phyloP scores from a whole-genome alignment of 2,888 invertebrate species.

The Lithophane leautieri region DNA sequence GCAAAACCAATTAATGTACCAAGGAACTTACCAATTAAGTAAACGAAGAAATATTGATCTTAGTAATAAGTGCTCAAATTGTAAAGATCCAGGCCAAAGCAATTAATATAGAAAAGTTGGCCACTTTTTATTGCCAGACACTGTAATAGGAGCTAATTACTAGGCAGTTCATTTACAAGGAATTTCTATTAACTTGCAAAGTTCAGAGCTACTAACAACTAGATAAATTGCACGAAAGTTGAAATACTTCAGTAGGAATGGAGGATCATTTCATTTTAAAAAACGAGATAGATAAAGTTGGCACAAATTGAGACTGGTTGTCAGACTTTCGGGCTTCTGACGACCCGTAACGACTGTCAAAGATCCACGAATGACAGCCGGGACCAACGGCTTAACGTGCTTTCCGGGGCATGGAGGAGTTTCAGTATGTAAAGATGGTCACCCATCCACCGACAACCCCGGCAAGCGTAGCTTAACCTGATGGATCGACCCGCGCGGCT shows the following conservation, averaged over 20 bases:
- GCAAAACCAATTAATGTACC: conserved; percentile 17
- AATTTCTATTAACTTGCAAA: conserved; percentile 31
- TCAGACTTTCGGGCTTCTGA: no score
- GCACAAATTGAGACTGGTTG: no score
- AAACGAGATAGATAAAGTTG: no score
- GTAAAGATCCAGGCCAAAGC: conserved; percentile 66
- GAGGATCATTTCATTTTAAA: background rate
- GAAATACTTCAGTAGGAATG: background rate
- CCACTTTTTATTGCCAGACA: conserved; percentile 71
- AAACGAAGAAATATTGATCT: conserved; percentile 46
- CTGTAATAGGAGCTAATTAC: conserved; percentile 63
- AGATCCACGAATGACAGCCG: no score
- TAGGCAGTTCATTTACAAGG: conserved; percentile 62
- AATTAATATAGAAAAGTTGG: conserved; percentile 71
- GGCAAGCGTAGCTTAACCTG: no score
- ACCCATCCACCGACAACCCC: no score
- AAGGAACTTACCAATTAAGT: conserved; percentile 38
- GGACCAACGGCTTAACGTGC: no score
- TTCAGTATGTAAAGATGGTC: no score
- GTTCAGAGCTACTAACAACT: background rate
- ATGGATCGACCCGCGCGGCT: no score
- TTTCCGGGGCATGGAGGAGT: no score
- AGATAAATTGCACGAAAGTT: background rate
- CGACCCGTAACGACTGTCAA: no score
- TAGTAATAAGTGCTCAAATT: conserved; percentile 58